Evolutionary conservation across 2,113 vertebrate genomes (phyloP).

Genomic region (Atlantisia rogersi): DNA sequence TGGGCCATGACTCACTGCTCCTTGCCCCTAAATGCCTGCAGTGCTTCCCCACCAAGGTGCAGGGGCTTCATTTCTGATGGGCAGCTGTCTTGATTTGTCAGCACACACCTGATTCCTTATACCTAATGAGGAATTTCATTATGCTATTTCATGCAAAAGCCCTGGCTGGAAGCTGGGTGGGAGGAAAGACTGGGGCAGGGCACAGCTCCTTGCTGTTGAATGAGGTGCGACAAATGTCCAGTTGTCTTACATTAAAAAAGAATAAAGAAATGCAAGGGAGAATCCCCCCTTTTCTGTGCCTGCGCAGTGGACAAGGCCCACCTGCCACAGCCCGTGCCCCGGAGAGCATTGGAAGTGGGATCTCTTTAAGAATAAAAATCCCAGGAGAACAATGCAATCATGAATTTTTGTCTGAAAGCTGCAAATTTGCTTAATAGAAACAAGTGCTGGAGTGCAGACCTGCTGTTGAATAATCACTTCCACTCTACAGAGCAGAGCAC

Average conservation of each 20-base stretch:
- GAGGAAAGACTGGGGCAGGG: not conserved
- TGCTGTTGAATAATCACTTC: slow-evolving; percentile 63
- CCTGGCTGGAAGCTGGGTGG: rapidly evolving
- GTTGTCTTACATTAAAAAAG: not conserved
- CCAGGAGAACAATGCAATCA: slow-evolving; percentile 11
- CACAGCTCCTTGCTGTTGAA: not conserved
- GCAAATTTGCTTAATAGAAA: slow-evolving; percentile 72
- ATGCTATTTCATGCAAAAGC: not conserved
- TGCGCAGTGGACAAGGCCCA: not conserved
- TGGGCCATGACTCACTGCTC: not conserved
- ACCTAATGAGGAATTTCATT: not conserved
- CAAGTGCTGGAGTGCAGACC: slow-evolving; percentile 56
- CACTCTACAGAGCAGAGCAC: slow-evolving; percentile 45
- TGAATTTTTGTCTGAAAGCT: slow-evolving; percentile 50
- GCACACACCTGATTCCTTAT: rapidly evolving
- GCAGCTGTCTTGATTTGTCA: not conserved
- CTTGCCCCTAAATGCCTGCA: not conserved
- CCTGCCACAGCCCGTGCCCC: not conserved
- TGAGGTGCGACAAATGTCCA: not conserved
- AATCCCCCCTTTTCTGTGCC: not conserved
- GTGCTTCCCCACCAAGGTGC: rapidly evolving
- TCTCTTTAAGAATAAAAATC: slow-evolving; percentile 28
- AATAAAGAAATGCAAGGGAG: not conserved
- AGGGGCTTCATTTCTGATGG: not conserved
- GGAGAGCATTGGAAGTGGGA: not conserved